Evolutionary conservation across 2,113 vertebrate genomes (phyloP).

Genomic region (Barnardius zonarius): DNA sequence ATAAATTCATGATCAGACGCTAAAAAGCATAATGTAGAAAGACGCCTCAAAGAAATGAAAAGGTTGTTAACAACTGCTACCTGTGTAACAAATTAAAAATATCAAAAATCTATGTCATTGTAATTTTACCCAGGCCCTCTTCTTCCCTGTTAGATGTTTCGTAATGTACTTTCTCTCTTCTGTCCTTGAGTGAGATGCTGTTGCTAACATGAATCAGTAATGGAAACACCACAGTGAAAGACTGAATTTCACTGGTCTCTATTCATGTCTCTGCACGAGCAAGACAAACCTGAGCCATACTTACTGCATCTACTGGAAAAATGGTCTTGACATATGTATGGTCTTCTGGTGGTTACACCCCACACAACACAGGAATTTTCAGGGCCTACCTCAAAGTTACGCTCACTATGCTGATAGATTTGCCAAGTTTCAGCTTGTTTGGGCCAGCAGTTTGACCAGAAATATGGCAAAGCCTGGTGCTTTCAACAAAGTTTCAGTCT

Average conservation of each 20-base stretch:
- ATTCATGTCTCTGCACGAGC: not conserved
- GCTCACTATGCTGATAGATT: not conserved
- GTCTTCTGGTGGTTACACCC: not conserved
- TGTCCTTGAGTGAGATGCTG: not conserved
- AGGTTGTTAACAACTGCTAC: not conserved
- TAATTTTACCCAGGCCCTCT: not conserved
- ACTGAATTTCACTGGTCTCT: not conserved
- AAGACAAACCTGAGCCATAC: not conserved
- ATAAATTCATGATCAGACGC: accelerated
- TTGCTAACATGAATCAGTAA: not conserved
- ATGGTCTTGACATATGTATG: not conserved
- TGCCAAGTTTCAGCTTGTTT: not conserved
- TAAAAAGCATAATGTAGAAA: not conserved
- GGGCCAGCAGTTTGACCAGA: not conserved
- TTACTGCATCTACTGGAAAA: not conserved
- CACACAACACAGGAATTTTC: not conserved
- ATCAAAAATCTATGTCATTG: not conserved
- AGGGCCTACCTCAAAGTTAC: not conserved
- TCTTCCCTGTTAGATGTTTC: not conserved
- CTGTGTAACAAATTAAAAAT: not conserved
- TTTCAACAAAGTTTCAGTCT: not conserved
- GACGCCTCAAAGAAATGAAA: not conserved
- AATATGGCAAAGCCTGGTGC: not conserved
- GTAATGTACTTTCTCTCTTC: not conserved
- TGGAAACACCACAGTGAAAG: not conserved